Conservation (phyloP, 1,140 invertebrate species). For the Diabrotica virgifera region DNA sequence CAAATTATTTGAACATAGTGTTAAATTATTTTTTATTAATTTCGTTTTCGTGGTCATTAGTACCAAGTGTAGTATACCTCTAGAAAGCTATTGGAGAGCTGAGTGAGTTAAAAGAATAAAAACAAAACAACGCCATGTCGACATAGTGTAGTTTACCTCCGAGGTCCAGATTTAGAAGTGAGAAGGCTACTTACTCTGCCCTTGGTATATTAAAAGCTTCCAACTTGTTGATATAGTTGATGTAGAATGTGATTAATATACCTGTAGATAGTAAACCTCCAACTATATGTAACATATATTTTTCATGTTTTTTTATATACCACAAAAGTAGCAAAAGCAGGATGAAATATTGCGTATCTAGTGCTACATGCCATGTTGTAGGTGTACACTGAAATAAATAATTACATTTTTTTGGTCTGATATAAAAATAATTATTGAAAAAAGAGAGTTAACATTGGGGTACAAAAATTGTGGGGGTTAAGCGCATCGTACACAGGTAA, state of each 20-base stretch:
- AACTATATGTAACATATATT: constrained; percentile 24
- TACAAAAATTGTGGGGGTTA: too few species aligned
- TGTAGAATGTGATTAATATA: constrained; percentile 21
- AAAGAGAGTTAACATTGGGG: background rate
- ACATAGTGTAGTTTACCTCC: too few species aligned
- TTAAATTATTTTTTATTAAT: too few species aligned
- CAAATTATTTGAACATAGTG: too few species aligned
- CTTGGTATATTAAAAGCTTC: constrained; percentile 22
- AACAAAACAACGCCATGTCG: too few species aligned
- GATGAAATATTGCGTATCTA: constrained; percentile 48
- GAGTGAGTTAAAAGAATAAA: too few species aligned
- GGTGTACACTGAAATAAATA: constrained; percentile 42
- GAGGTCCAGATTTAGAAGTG: background rate
- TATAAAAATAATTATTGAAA: background rate
- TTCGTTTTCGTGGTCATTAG: too few species aligned
- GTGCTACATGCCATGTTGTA: constrained; percentile 48
- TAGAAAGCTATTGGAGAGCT: too few species aligned
- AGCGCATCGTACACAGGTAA: too few species aligned
- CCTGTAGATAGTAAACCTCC: constrained; percentile 19
- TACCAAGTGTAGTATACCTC: too few species aligned
- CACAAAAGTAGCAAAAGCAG: constrained; percentile 41
- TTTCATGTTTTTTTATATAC: constrained; percentile 26
- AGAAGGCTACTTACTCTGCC: constrained; percentile 30
- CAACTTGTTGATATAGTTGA: constrained; percentile 27
- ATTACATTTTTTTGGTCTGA: background rate